Percentiles rank a stretch among this genome's conserved stretches.
These are phyloP conservation scores for Schizaphis graminum DNA, from an alignment of 2,888 invertebrate genomes.

Conservation along the genomic window DNA sequence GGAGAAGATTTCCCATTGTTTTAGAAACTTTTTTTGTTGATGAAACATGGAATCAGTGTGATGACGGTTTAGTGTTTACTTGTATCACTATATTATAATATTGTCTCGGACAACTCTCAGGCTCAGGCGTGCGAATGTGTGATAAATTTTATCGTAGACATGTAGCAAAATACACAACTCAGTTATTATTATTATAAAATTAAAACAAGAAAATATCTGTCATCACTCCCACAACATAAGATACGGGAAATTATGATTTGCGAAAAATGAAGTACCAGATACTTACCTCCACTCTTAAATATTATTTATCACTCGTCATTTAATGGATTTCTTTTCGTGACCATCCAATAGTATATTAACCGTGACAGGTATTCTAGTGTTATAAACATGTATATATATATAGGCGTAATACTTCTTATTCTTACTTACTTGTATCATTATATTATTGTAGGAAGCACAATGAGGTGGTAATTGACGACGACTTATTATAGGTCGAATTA, in stretches of 20 bases:
- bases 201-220: not conserved
- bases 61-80: not conserved
- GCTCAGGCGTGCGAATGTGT: not conserved
- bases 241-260: not conserved
- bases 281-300: not conserved
- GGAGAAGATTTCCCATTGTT: not conserved
- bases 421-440: not conserved
- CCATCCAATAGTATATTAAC: not conserved
- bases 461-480: conserved; percentile 37
- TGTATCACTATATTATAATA: not conserved
- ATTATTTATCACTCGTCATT: not conserved
- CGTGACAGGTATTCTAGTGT: not conserved
- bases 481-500: conserved; percentile 2
- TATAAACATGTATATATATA: not conserved
- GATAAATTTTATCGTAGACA: no score
- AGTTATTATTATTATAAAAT: not conserved
- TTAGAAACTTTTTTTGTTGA: not conserved
- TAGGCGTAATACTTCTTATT: not conserved
- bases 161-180: no score
- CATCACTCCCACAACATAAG: not conserved
- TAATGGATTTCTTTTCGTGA: not conserved
- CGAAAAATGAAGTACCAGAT: not conserved
- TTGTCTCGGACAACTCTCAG: not conserved
- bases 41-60: not conserved
- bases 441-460: conserved; percentile 30